Evolutionary conservation across 2,113 vertebrate species (phyloP), one percentile per base, ranked within the genome.

Genomic region (Ceratotherium simum): DNA sequence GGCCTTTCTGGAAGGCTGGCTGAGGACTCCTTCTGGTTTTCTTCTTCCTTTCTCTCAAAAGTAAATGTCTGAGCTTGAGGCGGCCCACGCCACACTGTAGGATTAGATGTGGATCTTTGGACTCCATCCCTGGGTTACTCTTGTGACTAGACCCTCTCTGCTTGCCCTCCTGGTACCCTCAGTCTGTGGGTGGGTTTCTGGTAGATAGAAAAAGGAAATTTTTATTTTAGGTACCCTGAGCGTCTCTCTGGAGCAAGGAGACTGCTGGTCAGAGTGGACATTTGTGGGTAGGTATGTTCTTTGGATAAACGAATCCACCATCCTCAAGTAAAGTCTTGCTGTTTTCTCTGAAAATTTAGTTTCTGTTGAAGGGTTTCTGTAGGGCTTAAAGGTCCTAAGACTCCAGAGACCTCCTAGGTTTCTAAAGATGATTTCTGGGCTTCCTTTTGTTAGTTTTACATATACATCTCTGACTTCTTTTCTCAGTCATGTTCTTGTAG

Each of bases 271-370:
- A 69, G 64, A 25, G n/a, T 31, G 33, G 36, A 46, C 29, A 67
- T 20, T 89, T 67, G n/a, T 13, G 16, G 58, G 5, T 54, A 33
- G 91, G n/a, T 67, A 23, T 27, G 20, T 78, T 88, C 78, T 82
- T 70, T 75, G 64, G 25, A 18, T 92, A 33, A 36, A 13, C 58
- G 48, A 81, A 25, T 31, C 60, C 21, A 51, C 33, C 6, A 21
- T 23, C 21, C 7, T 67, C 56, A 54, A 20, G 46, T 62, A 39
- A 42, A 36, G 20, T 58, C 70, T 75, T 23, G 12, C 4, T n/a
- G 14, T 82, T 64, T 92, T 79, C 83, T 87, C 64, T 78, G 65
- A 89, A 79, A 90, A 65, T 83, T 58, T 29, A 18, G 23, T 79
- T 80, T 90, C 90, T 69, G 3, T 82, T 31, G 54, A 92, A 67